Percentiles rank a stretch among this genome's conserved stretches.
These are phyloP conservation scores for Plebejus argus DNA, from an alignment of 2,888 invertebrate species.

Conservation along the genomic window DNA sequence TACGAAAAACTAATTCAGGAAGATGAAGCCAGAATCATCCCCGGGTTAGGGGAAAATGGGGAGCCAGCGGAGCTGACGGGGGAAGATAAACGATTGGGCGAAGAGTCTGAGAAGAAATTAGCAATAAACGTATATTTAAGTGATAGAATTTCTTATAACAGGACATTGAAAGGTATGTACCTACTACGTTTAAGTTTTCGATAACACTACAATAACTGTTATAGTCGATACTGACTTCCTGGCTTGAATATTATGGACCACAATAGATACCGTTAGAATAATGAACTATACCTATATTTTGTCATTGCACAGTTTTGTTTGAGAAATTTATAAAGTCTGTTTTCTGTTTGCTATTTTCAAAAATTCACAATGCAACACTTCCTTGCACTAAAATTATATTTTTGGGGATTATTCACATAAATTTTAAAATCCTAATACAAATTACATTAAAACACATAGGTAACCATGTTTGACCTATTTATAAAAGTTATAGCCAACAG, in stretches of 20 bases:
- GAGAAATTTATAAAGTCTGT: neutral
- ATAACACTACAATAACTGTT: constrained; percentile 39
- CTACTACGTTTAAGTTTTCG: constrained; percentile 26
- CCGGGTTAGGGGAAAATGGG: constrained; percentile 86
- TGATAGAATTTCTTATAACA: constrained; percentile 91
- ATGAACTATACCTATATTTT: neutral
- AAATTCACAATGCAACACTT: neutral
- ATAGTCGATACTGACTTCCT: constrained; percentile 28
- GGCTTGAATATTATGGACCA: constrained; percentile 2
- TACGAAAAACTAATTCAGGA: constrained; percentile 78
- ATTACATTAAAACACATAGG: neutral
- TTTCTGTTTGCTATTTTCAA: neutral
- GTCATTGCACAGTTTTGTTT: neutral
- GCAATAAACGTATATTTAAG: constrained; percentile 95
- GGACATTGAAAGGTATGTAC: constrained; percentile 84
- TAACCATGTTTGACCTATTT: neutral
- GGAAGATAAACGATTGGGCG: constrained; percentile 83
- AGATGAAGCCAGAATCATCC: constrained; percentile 84
- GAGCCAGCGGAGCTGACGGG: constrained; percentile 84
- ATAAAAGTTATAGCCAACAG: neutral
- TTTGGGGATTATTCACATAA: neutral
- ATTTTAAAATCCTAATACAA: neutral
- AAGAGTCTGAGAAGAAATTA: constrained; percentile 88
- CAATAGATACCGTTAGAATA: constrained; percentile 10
- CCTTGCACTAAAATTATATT: neutral